Conservation (phyloP, 2,797 vertebrate genomes). For the Syngnathus acus region DNA sequence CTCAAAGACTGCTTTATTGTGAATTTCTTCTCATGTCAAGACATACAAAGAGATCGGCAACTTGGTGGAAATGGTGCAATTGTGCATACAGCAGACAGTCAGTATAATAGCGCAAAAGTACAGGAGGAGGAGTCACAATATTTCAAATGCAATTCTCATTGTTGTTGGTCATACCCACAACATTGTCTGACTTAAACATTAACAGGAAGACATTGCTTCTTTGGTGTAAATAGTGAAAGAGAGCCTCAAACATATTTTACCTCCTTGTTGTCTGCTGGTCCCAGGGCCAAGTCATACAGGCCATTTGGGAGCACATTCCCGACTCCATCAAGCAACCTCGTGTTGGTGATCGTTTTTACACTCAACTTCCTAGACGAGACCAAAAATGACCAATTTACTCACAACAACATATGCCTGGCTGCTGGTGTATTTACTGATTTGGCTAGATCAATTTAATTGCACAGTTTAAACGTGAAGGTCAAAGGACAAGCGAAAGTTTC, state of each 20-base stretch:
- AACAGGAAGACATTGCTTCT: background rate
- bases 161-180: background rate
- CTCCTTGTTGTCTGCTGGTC: conserved; percentile 84
- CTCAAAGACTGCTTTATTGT: no score
- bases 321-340: conserved; percentile 77
- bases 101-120: no score
- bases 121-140: no score
- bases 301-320: conserved; percentile 82
- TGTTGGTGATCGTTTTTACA: conserved; percentile 82
- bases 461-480: background rate
- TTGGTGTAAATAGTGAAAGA: background rate
- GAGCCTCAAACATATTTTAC: conserved; percentile 4
- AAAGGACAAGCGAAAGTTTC: background rate
- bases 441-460: no score
- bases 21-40: no score
- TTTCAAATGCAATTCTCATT: no score
- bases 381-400: background rate
- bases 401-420: background rate
- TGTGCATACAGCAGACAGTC: no score
- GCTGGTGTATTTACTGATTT: background rate
- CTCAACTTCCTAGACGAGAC: conserved; percentile 78
- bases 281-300: conserved; percentile 87
- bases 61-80: no score
- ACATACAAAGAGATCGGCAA: no score
- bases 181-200: background rate